Evolutionary conservation across 1,140 invertebrate species (phyloP).

Genomic region (Papilio glaucus): DNA sequence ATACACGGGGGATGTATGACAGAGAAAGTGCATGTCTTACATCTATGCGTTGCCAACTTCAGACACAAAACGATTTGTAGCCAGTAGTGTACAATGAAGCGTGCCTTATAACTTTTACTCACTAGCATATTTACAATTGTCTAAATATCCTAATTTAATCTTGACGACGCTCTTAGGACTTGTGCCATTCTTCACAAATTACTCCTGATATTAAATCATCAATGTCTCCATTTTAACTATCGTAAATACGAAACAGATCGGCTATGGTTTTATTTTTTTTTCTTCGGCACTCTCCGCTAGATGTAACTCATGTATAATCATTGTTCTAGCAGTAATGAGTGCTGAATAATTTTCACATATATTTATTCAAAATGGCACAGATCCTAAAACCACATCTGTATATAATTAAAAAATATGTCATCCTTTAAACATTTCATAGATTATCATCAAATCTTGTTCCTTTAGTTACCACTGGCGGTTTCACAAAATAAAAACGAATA

Average conservation of each 20-base stretch:
- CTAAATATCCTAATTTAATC: slow-evolving; percentile 33
- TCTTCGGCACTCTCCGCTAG: too few species aligned
- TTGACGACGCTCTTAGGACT: background rate
- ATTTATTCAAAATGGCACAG: slow-evolving; percentile 23
- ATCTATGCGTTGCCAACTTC: slow-evolving; percentile 1
- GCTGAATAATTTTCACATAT: background rate
- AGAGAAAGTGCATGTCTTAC: background rate
- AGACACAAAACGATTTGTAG: background rate
- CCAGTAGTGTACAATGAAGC: background rate
- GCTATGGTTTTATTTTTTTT: background rate
- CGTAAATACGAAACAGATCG: background rate
- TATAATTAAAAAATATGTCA: slow-evolving; percentile 24
- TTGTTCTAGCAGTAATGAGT: too few species aligned
- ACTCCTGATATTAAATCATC: too few species aligned
- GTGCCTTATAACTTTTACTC: background rate
- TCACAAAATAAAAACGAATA: background rate
- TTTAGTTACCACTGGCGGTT: background rate
- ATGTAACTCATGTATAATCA: too few species aligned
- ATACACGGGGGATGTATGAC: background rate
- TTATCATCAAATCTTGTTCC: slow-evolving; percentile 19
- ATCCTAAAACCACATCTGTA: slow-evolving; percentile 16
- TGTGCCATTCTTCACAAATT: slow-evolving; percentile 25
- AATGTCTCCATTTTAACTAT: too few species aligned
- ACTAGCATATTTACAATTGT: slow-evolving; percentile 37
- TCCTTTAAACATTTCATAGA: slow-evolving; percentile 24